A percentile compares a stretch with the other conserved stretches of the same genome.
These are phyloP conservation scores for Bugulina stolonifera DNA, from an alignment of 2,888 invertebrate species.

Conservation along the genomic window DNA sequence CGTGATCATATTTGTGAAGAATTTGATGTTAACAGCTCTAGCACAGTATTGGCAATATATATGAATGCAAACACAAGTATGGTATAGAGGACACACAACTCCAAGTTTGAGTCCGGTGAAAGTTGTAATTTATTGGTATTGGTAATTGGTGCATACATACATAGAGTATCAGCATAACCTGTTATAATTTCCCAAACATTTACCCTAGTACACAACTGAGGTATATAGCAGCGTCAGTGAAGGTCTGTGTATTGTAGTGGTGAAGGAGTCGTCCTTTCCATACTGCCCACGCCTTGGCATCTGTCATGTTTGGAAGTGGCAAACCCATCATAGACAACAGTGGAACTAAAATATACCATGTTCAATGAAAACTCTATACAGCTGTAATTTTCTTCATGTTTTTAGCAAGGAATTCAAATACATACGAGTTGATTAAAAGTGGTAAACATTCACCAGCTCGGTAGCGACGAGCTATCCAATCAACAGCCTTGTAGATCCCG, in stretches of 20 bases:
- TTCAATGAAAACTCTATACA: background rate
- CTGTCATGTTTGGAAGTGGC: constrained; percentile 38
- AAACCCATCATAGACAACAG: constrained; percentile 40
- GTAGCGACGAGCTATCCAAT: constrained; percentile 41
- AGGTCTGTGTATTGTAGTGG: constrained; percentile 36
- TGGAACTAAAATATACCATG: constrained; percentile 35
- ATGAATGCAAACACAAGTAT: no score
- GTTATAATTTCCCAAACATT: no score
- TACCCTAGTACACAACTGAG: constrained; percentile 35
- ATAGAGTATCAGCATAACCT: no score
- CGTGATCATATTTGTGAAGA: no score
- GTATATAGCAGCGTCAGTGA: constrained; percentile 38
- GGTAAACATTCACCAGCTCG: constrained; percentile 28
- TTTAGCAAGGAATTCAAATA: background rate
- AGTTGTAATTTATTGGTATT: no score
- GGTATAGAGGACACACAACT: no score
- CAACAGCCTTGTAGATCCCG: constrained; percentile 35
- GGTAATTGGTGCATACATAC: no score
- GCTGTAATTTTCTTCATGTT: background rate
- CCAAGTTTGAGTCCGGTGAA: no score
- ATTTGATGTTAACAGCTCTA: no score
- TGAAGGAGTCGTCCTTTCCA: constrained; percentile 40
- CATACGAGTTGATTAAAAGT: background rate
- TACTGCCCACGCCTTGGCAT: constrained; percentile 36
- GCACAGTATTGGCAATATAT: no score